phyloP scores from a whole-genome alignment of 2,888 invertebrate genomes.

The Synanthedon vespiformis region DNA sequence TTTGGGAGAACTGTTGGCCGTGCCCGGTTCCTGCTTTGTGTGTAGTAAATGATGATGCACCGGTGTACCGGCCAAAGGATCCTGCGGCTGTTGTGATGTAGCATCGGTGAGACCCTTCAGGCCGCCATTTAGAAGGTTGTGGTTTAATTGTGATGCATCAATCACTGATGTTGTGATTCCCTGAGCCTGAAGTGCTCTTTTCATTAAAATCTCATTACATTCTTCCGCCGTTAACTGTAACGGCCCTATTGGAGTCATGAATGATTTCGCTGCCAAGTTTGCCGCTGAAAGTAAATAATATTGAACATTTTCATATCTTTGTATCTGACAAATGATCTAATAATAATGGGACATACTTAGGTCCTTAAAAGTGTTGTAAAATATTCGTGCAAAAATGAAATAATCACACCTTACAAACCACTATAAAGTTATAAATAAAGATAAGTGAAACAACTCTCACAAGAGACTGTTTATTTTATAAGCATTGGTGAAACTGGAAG shows the following conservation, averaged over 20 bases:
- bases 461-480: too few relatives aligned
- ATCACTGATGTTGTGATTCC: slow-evolving; percentile 65
- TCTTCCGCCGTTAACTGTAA: slow-evolving; percentile 81
- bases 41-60: slow-evolving; percentile 64
- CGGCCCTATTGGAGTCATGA: slow-evolving; percentile 79
- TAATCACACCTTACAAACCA: too few relatives aligned
- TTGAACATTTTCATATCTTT: too few relatives aligned
- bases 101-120: slow-evolving; percentile 54
- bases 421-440: too few relatives aligned
- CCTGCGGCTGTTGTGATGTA: slow-evolving; percentile 41
- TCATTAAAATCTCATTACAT: slow-evolving; percentile 83
- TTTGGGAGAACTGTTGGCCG: slow-evolving; percentile 68
- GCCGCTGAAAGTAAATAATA: slow-evolving; percentile 34
- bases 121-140: slow-evolving; percentile 51
- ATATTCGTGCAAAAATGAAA: too few relatives aligned
- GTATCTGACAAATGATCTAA: too few relatives aligned
- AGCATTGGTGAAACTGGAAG: too few relatives aligned
- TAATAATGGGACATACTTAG: too few relatives aligned
- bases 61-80: slow-evolving; percentile 42
- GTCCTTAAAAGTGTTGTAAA: too few relatives aligned
- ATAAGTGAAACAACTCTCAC: too few relatives aligned
- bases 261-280: slow-evolving; percentile 68
- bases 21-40: slow-evolving; percentile 71
- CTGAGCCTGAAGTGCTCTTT: slow-evolving; percentile 77
- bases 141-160: slow-evolving; percentile 59